Percentiles rank a stretch among this genome's conserved stretches.
Conservation (phyloP, 2,797 vertebrate species). For the Pygocentrus nattereri region DNA sequence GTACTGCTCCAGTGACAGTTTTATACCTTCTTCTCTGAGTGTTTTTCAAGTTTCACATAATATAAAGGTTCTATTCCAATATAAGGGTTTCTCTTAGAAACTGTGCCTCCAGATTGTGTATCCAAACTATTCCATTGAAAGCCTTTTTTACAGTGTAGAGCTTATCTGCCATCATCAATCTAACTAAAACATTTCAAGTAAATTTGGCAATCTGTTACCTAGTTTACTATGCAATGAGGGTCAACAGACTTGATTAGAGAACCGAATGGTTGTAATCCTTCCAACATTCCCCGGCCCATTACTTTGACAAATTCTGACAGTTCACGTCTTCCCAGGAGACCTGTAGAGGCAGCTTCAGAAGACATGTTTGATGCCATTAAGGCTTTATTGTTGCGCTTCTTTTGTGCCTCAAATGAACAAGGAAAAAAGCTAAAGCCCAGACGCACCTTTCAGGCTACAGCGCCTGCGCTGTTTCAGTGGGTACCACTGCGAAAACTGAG, state of each 20-base stretch:
- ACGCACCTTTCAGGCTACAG: neutral
- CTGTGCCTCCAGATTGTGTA: no score
- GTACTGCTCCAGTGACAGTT: no score
- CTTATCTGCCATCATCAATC: neutral
- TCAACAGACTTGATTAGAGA: constrained; percentile 8
- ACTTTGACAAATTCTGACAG: constrained; percentile 3
- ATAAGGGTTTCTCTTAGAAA: no score
- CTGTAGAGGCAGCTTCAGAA: neutral
- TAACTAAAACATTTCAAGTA: neutral
- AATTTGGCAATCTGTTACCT: neutral
- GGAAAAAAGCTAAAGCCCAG: constrained; percentile 6
- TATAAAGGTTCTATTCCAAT: no score
- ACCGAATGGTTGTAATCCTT: constrained; percentile 4
- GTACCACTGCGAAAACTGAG: constrained; percentile 15
- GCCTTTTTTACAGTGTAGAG: neutral
- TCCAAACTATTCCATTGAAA: no score
- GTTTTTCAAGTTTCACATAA: no score
- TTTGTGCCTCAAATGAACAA: neutral
- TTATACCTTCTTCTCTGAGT: no score
- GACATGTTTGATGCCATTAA: neutral
- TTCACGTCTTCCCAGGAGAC: constrained; percentile 20
- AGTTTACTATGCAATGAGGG: neutral
- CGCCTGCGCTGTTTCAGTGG: constrained; percentile 29
- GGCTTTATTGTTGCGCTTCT: constrained; percentile 5
- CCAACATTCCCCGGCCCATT: constrained; percentile 22